Percentiles rank a stretch among this genome's conserved stretches.
These are phyloP conservation scores for Euzophera pinguis DNA, from an alignment of 2,888 invertebrate species.

Conservation along the genomic window DNA sequence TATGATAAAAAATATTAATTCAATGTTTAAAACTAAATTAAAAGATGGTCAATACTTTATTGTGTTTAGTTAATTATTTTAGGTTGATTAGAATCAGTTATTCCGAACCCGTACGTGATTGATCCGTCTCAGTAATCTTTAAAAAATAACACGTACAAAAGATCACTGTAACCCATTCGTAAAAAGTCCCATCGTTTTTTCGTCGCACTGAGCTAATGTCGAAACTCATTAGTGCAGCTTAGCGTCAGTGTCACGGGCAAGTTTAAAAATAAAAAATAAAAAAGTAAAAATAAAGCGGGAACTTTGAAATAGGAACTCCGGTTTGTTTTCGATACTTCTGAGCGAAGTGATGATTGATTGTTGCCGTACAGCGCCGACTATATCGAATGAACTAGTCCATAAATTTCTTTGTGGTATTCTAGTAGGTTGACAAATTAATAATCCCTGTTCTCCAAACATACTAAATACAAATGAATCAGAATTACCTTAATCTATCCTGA, in stretches of 20 bases:
- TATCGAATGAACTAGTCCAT: conserved; percentile 33
- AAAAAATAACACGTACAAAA: conserved; percentile 30
- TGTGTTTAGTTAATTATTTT: background rate
- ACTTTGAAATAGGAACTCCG: conserved; percentile 65
- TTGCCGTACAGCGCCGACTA: conserved; percentile 30
- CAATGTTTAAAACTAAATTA: no score
- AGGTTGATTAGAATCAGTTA: background rate
- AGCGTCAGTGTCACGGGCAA: conserved; percentile 75
- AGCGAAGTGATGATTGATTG: conserved; percentile 57
- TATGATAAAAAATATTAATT: no score
- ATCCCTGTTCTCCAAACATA: background rate
- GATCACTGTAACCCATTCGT: conserved; percentile 52
- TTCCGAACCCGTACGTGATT: background rate
- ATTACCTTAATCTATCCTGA: background rate
- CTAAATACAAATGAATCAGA: background rate
- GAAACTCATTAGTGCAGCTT: conserved; percentile 74
- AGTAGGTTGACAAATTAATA: conserved; percentile 16
- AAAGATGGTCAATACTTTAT: no score
- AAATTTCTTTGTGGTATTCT: conserved; percentile 17
- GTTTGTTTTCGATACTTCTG: conserved; percentile 54
- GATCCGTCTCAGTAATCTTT: conserved; percentile 20
- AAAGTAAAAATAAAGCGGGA: conserved; percentile 46
- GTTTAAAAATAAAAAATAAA: conserved; percentile 63
- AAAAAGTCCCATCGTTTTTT: conserved; percentile 56
- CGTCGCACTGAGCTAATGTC: conserved; percentile 67